Percentiles rank a stretch among this genome's conserved stretches.
phyloP scores from a whole-genome alignment of 2,113 vertebrate genomes.

The Irena cyanogastra region DNA sequence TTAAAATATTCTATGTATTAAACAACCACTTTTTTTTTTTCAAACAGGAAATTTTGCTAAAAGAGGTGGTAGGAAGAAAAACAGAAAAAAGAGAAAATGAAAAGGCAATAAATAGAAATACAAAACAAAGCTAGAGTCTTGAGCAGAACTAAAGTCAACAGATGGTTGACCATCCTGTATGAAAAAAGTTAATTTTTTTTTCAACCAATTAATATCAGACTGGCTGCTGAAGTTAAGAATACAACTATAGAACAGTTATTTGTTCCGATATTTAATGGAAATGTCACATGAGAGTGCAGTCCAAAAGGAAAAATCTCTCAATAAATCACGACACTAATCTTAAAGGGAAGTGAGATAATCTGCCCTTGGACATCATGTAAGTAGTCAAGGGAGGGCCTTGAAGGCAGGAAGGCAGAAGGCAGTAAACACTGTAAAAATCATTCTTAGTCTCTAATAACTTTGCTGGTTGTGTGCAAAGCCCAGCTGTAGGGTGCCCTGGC shows the following conservation, averaged over 20 bases:
- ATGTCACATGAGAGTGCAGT: background rate
- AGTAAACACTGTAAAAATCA: background rate
- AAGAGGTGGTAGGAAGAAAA: background rate
- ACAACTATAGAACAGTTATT: background rate
- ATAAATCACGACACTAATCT: background rate
- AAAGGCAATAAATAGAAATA: background rate
- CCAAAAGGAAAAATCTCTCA: background rate
- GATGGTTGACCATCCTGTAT: background rate
- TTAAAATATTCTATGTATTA: background rate
- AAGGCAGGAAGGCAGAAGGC: background rate
- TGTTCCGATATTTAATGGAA: background rate
- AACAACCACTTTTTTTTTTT: background rate
- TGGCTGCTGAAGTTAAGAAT: background rate
- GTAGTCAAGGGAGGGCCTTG: background rate
- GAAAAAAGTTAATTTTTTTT: background rate
- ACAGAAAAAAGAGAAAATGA: background rate
- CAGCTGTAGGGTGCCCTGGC: rapidly evolving
- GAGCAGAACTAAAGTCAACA: background rate
- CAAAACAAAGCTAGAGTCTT: background rate
- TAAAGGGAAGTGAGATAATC: background rate
- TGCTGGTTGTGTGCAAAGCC: rapidly evolving
- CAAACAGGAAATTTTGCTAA: background rate
- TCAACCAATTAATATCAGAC: background rate
- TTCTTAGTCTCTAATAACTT: rapidly evolving
- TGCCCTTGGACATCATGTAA: background rate